Percentiles rank a stretch among this genome's conserved stretches.
These are phyloP conservation scores for Chionis minor DNA, from an alignment of 2,113 vertebrate genomes.

Conservation along the genomic window DNA sequence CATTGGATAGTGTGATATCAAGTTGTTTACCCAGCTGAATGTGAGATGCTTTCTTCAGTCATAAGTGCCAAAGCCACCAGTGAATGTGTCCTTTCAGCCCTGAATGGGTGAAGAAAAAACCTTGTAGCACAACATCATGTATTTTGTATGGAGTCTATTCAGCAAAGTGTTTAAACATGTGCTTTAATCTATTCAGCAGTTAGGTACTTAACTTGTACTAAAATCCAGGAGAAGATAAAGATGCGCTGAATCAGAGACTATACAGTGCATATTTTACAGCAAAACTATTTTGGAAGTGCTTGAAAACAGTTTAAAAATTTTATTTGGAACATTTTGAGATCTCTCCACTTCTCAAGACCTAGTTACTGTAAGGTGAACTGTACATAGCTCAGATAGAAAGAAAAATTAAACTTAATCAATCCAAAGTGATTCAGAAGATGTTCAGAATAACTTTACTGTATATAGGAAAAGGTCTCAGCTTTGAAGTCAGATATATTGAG, in stretches of 20 bases:
- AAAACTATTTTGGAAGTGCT: background rate
- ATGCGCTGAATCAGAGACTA: background rate
- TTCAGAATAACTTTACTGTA: background rate
- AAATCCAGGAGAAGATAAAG: background rate
- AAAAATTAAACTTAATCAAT: background rate
- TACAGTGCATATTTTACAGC: background rate
- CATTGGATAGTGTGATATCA: background rate
- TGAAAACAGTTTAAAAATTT: background rate
- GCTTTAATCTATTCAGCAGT: constrained; percentile 14
- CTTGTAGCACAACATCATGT: background rate
- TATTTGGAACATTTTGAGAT: background rate
- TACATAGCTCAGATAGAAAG: background rate
- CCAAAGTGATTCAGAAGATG: background rate
- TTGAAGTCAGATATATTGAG: background rate
- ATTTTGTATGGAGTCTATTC: background rate
- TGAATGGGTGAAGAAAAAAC: background rate
- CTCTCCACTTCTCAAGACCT: background rate
- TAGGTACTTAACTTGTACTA: constrained; percentile 1
- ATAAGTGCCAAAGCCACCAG: background rate
- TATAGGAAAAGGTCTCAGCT: background rate
- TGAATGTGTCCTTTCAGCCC: background rate
- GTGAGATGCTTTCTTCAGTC: background rate
- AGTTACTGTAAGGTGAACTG: background rate
- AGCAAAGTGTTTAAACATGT: background rate
- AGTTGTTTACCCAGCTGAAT: background rate